These are phyloP conservation scores for Alouatta palliata DNA, from an alignment of 2,113 vertebrate genomes.

Conservation along the genomic window DNA sequence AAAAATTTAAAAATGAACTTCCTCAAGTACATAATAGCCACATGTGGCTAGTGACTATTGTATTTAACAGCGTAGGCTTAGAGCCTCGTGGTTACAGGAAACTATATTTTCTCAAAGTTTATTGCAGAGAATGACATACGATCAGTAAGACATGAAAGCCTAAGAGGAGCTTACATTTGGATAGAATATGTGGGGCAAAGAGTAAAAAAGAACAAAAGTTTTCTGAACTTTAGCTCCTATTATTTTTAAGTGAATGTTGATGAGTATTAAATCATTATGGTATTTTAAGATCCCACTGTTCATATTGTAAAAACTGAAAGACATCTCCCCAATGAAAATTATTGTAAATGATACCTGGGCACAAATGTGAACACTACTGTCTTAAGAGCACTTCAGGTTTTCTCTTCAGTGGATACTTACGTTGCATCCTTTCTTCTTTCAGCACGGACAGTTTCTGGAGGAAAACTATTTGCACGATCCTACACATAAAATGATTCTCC, in stretches of 20 bases:
- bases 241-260: not conserved
- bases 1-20: not conserved
- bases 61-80: not conserved
- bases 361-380: not conserved
- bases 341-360: not conserved
- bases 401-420: not conserved
- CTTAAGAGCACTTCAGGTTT: not conserved
- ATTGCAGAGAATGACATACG: not conserved
- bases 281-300: not conserved
- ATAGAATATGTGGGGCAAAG: not conserved
- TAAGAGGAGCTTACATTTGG: not conserved
- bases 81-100: not conserved
- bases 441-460: too few relatives aligned
- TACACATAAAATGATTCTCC: fast-evolving
- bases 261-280: too few relatives aligned
- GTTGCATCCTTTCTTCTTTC: too few relatives aligned
- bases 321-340: not conserved
- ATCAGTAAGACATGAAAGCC: not conserved
- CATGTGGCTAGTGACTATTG: not conserved
- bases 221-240: not conserved
- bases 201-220: not conserved
- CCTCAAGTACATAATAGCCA: not conserved
- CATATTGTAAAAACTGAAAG: not conserved
- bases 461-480: too few relatives aligned
- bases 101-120: not conserved